Evolutionary conservation across 2,113 vertebrate genomes (phyloP).

Genomic region (Scytalopus superciliaris): DNA sequence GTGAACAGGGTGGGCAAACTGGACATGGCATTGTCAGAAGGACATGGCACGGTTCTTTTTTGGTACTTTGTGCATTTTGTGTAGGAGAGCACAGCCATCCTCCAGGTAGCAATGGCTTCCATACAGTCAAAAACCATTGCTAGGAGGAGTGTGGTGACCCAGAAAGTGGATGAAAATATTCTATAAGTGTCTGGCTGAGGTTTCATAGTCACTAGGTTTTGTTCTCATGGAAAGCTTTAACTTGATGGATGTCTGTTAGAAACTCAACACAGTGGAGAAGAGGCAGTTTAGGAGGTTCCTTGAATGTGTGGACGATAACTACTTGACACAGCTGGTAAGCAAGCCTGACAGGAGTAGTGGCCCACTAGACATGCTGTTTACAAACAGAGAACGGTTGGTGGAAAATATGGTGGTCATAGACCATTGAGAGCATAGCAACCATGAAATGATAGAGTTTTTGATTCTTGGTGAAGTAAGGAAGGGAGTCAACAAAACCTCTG

Average conservation of each 20-base stretch:
- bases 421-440: too few relatives aligned
- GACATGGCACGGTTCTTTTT: fast-evolving
- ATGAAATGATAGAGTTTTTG: too few relatives aligned
- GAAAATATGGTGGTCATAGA: background rate
- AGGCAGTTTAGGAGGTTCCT: background rate
- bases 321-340: background rate
- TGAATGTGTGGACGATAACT: background rate
- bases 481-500: too few relatives aligned
- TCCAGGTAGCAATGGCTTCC: background rate
- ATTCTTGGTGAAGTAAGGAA: too few relatives aligned
- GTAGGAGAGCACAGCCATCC: background rate
- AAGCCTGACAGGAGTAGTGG: background rate
- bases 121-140: background rate
- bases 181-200: background rate
- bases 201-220: background rate
- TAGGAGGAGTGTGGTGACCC: background rate
- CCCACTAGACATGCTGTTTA: background rate
- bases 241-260: background rate
- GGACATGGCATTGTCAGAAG: background rate
- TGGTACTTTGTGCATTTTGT: background rate
- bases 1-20: background rate
- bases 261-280: background rate
- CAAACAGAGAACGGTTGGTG: background rate
- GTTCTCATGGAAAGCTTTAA: background rate
- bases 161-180: background rate